phyloP scores from a whole-genome alignment of 2,888 invertebrate species.

The Diogma glabrata region DNA sequence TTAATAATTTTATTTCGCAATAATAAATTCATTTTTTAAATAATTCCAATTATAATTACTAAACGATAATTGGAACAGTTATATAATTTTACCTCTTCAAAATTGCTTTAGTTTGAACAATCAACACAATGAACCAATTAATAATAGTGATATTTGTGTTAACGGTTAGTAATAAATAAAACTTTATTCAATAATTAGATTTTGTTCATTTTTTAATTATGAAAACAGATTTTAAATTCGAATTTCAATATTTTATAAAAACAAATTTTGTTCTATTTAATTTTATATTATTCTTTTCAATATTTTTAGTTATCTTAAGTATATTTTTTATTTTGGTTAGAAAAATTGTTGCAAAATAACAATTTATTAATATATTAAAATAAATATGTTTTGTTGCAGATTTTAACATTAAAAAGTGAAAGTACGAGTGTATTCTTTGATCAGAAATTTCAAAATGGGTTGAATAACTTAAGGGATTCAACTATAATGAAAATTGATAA shows the following conservation, averaged over 20 bases:
- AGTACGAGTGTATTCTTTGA: not conserved
- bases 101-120: no score
- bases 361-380: not conserved
- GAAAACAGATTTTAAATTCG: not conserved
- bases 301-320: not conserved
- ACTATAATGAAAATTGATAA: constrained; percentile 3
- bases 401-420: not conserved
- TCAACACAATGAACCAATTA: no score
- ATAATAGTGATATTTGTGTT: no score
- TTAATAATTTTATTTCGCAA: no score
- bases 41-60: no score
- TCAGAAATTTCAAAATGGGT: not conserved
- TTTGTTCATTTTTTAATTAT: no score
- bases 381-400: not conserved
- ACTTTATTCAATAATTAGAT: no score
- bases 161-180: no score
- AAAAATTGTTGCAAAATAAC: not conserved
- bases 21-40: no score
- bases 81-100: no score
- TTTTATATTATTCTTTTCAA: not conserved
- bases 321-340: constrained; percentile 3
- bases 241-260: not conserved
- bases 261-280: constrained; percentile 5
- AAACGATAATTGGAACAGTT: no score
- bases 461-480: not conserved